phyloP scores from a whole-genome alignment of 2,888 invertebrate species.

The Hermaeophaga mercurialis region DNA sequence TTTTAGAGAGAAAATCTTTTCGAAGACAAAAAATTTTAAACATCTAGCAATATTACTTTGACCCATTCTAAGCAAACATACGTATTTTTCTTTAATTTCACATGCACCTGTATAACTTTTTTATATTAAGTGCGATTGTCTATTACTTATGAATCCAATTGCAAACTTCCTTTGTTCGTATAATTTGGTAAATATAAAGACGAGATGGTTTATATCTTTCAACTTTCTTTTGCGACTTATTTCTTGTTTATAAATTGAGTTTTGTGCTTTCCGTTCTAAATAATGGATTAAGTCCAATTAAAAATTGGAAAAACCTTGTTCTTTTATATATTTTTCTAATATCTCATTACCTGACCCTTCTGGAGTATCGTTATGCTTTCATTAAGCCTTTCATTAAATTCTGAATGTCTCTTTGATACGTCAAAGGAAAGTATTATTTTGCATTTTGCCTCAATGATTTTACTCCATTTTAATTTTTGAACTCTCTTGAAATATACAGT shows the following conservation, averaged over 20 bases:
- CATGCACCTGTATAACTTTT: no score
- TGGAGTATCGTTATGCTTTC: neutral
- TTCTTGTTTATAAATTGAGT: neutral
- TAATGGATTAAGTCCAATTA: neutral
- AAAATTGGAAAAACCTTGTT: neutral
- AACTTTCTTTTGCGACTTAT: neutral
- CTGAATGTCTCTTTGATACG: neutral
- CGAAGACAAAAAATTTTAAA: no score
- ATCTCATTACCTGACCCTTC: slow-evolving; percentile 4
- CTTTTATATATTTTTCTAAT: neutral
- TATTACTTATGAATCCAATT: no score
- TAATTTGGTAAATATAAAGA: slow-evolving; percentile 5
- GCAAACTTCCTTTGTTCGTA: no score
- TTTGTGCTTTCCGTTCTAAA: neutral
- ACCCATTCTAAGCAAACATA: no score
- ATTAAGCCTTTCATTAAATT: slow-evolving; percentile 4
- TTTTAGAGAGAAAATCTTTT: no score
- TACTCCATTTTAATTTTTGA: no score
- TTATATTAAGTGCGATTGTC: no score
- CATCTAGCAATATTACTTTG: no score
- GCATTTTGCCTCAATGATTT: no score
- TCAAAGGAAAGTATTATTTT: slow-evolving; percentile 4
- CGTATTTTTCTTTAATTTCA: no score
- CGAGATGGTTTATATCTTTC: neutral
- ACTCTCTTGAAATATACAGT: no score